Evolutionary conservation across 2,113 vertebrate genomes (phyloP).

Genomic region (Phalacrocorax aristotelis): DNA sequence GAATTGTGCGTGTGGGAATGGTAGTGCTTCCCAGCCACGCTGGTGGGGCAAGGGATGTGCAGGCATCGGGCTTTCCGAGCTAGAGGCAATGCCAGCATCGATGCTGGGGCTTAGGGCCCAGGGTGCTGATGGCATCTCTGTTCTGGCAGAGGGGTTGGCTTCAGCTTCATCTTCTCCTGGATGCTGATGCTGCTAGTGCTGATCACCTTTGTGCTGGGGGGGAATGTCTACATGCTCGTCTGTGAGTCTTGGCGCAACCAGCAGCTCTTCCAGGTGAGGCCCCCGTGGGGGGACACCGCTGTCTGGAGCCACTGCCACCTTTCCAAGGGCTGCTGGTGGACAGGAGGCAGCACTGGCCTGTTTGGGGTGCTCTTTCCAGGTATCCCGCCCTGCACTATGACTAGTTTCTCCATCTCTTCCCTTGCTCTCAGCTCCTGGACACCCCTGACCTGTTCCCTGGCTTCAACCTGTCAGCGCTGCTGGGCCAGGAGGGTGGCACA

Average conservation of each 20-base stretch:
- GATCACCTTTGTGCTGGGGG: constrained; percentile 79
- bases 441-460: constrained; percentile 62
- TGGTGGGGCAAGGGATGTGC: not conserved
- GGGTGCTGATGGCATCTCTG: not conserved
- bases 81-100: not conserved
- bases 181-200: constrained; percentile 83
- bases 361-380: not conserved
- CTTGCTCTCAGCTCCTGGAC: constrained; percentile 73
- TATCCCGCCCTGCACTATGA: not conserved
- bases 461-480: constrained; percentile 47
- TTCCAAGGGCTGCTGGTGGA: not conserved
- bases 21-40: not conserved
- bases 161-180: constrained; percentile 90
- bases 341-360: not conserved
- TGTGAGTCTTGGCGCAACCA: constrained; percentile 79
- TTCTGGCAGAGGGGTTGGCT: constrained; percentile 77
- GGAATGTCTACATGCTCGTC: constrained; percentile 75
- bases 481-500: constrained; percentile 47
- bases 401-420: not conserved
- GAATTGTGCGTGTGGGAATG: not conserved
- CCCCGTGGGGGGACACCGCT: not conserved
- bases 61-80: not conserved
- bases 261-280: constrained; percentile 79
- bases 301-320: not conserved
- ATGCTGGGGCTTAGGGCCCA: accelerated